Percentiles rank a stretch among this genome's conserved stretches.
phyloP scores from a whole-genome alignment of 2,797 vertebrate genomes.

The Premnoplex brunnescens region DNA sequence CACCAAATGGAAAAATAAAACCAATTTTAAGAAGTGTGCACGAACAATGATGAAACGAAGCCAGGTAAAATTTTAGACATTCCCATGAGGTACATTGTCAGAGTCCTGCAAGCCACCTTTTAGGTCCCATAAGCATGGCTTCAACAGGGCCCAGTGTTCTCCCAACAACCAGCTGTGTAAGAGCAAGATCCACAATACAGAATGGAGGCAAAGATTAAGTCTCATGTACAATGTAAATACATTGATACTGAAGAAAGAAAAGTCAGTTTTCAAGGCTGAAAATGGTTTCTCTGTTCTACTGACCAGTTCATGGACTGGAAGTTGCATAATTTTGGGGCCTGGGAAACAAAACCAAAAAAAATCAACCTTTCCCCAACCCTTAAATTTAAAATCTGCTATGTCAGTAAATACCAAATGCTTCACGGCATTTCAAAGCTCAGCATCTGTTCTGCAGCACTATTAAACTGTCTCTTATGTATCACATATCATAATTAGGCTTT shows the following conservation, averaged over 20 bases:
- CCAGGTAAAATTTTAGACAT: neutral
- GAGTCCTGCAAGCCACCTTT: neutral
- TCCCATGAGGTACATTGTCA: neutral
- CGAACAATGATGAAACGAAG: neutral
- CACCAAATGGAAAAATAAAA: neutral
- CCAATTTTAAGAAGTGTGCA: neutral
- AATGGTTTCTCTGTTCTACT: neutral
- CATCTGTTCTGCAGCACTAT: neutral
- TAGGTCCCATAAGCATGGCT: neutral
- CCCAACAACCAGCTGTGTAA: neutral
- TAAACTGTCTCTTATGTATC: neutral
- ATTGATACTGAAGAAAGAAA: neutral
- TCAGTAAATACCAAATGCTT: neutral
- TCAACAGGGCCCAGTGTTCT: neutral
- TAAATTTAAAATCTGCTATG: neutral
- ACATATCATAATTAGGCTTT: neutral
- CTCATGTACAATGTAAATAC: neutral
- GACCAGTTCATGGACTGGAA: neutral
- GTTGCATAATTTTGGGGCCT: neutral
- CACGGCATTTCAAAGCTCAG: neutral
- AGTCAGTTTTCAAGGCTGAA: neutral
- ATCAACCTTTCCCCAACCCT: fast-evolving
- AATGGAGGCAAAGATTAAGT: neutral
- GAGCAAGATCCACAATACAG: neutral
- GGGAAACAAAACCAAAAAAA: neutral